phyloP scores from a whole-genome alignment of 30 jellyfish, hydroid and myxozoan genomes.

The Pseudorhiza aurosa region DNA sequence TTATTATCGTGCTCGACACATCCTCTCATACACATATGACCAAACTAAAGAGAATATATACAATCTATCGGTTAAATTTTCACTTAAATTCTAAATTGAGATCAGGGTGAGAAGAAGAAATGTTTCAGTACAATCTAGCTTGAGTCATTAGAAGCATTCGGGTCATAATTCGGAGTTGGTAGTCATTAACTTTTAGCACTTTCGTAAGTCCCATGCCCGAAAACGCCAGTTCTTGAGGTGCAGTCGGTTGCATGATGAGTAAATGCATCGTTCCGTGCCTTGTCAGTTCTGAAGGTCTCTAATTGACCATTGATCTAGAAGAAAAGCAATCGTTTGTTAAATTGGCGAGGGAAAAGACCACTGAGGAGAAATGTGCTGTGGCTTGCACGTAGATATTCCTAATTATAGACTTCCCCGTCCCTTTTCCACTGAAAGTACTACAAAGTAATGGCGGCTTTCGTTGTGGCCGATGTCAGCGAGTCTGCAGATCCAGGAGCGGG shows the following conservation, averaged over 20 bases:
- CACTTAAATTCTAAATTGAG: too few species aligned
- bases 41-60: not conserved
- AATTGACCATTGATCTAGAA: constrained; percentile 83
- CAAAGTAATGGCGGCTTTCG: too few species aligned
- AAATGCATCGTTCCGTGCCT: constrained; percentile 75
- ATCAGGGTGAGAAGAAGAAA: not conserved
- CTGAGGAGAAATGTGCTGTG: too few species aligned
- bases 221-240: constrained; percentile 93
- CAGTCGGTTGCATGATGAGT: constrained; percentile 90
- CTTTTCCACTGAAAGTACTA: too few species aligned
- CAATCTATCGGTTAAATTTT: not conserved
- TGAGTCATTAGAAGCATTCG: not conserved
- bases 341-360: too few species aligned
- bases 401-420: too few species aligned
- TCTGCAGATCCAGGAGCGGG: too few species aligned
- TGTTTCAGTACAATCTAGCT: not conserved
- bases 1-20: not conserved
- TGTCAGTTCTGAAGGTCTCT: constrained; percentile 90
- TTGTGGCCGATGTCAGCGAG: too few species aligned
- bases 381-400: too few species aligned
- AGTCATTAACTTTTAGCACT: constrained; percentile 79
- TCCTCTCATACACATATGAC: not conserved
- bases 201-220: constrained; percentile 96
- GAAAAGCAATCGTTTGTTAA: not conserved
- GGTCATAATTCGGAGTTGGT: not conserved